Evolutionary conservation across 2,888 invertebrate genomes (phyloP).

Genomic region (Rhagium mordax): DNA sequence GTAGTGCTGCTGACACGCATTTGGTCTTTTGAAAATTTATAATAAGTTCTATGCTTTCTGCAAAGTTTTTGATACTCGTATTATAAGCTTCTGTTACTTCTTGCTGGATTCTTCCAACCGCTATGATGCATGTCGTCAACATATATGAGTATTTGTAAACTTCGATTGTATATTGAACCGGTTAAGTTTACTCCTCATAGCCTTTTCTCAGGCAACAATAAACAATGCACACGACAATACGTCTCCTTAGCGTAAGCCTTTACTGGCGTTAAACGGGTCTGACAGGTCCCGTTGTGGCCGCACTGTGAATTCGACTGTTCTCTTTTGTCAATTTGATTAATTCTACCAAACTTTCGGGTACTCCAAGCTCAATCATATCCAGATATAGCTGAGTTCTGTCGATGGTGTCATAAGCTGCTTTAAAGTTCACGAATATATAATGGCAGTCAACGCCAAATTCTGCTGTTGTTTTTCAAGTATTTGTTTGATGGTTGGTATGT

Average conservation of each 20-base stretch:
- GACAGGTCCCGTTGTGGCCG: not conserved
- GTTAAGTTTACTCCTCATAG: not conserved
- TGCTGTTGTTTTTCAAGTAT: no score
- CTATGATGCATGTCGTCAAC: not conserved
- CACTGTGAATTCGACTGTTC: not conserved
- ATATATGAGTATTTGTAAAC: not conserved
- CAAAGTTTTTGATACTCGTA: not conserved
- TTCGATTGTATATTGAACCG: not conserved
- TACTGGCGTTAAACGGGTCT: not conserved
- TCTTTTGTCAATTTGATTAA: not conserved
- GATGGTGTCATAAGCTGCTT: no score
- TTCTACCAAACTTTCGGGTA: not conserved
- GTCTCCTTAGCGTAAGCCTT: not conserved
- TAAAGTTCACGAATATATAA: no score
- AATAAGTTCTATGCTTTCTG: not conserved
- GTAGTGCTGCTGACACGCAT: not conserved
- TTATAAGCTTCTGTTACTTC: not conserved
- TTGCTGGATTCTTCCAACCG: not conserved
- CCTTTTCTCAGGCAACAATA: not conserved
- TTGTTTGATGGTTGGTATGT: no score
- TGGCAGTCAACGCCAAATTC: no score
- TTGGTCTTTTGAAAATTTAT: not conserved
- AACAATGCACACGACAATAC: not conserved
- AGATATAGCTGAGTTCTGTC: no score
- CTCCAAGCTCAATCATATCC: not conserved